Conservation (phyloP, 2,113 vertebrate species). For the Semnornis frantzii region DNA sequence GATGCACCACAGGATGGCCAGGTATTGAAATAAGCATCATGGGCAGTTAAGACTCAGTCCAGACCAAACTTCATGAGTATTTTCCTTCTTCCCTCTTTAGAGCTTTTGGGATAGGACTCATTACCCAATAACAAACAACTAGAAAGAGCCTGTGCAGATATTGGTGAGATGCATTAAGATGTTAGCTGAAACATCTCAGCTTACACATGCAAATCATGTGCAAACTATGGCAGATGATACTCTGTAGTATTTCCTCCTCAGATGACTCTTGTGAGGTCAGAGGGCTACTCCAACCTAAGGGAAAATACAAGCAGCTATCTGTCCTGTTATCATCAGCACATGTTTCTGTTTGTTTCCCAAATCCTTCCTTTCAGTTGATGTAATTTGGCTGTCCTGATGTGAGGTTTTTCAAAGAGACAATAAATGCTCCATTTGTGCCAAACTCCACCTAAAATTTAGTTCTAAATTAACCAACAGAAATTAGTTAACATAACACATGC, state of each 20-base stretch:
- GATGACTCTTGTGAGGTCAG: neutral
- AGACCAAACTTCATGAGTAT: rapidly evolving
- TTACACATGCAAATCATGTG: neutral
- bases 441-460: neutral
- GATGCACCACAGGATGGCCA: conserved; percentile 33
- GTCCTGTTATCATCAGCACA: neutral
- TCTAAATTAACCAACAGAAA: neutral
- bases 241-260: neutral
- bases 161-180: neutral
- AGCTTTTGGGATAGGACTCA: neutral
- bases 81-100: neutral
- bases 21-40: conserved; percentile 29
- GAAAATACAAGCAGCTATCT: neutral
- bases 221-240: neutral
- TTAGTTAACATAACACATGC: neutral
- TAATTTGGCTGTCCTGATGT: neutral
- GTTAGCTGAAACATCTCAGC: neutral
- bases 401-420: neutral
- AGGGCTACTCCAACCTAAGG: neutral
- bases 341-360: neutral
- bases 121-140: neutral
- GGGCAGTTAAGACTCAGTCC: neutral
- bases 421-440: neutral
- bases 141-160: neutral
- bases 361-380: neutral